A percentile compares a stretch with the other conserved stretches of the same genome.
phyloP scores from a whole-genome alignment of 2,888 invertebrate species.

The Mellilla xanthometata region DNA sequence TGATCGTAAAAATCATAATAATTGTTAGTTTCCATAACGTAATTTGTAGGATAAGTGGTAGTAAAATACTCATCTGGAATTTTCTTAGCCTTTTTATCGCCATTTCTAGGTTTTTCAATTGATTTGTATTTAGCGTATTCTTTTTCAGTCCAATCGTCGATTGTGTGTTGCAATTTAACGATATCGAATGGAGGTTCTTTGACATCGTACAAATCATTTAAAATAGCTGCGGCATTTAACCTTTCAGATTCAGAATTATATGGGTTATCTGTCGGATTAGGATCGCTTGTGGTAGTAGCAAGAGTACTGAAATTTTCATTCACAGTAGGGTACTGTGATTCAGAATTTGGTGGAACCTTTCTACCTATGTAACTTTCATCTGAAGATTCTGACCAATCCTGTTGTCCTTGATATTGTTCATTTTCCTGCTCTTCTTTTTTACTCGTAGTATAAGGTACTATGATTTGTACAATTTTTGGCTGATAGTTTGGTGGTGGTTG shows the following conservation, averaged over 20 bases:
- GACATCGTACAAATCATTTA: constrained; percentile 66
- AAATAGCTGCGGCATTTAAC: constrained; percentile 61
- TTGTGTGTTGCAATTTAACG: constrained; percentile 89
- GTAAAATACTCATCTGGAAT: constrained; percentile 91
- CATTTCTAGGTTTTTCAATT: constrained; percentile 76
- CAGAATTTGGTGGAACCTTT: constrained; percentile 70
- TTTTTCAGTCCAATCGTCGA: constrained; percentile 92
- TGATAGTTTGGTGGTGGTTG: constrained; percentile 61
- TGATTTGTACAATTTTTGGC: constrained; percentile 88
- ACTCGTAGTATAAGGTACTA: constrained; percentile 89
- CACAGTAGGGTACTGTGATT: constrained; percentile 37
- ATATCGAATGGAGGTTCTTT: constrained; percentile 86
- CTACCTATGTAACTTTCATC: constrained; percentile 69
- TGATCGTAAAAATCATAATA: constrained; percentile 71
- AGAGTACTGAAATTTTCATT: constrained; percentile 48
- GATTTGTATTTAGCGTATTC: constrained; percentile 83
- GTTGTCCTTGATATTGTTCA: constrained; percentile 68
- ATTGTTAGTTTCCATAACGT: constrained; percentile 53
- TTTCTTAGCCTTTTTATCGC: constrained; percentile 86
- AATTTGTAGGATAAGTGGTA: constrained; percentile 76
- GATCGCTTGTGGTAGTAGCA: constrained; percentile 52
- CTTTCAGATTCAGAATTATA: constrained; percentile 78
- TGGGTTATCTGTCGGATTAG: constrained; percentile 54
- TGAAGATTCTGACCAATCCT: constrained; percentile 51
- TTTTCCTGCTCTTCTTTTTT: constrained; percentile 50